A percentile compares a stretch with the other conserved stretches of the same genome.
Conservation (phyloP, 2,797 vertebrate species). For the Trichosurus vulpecula region DNA sequence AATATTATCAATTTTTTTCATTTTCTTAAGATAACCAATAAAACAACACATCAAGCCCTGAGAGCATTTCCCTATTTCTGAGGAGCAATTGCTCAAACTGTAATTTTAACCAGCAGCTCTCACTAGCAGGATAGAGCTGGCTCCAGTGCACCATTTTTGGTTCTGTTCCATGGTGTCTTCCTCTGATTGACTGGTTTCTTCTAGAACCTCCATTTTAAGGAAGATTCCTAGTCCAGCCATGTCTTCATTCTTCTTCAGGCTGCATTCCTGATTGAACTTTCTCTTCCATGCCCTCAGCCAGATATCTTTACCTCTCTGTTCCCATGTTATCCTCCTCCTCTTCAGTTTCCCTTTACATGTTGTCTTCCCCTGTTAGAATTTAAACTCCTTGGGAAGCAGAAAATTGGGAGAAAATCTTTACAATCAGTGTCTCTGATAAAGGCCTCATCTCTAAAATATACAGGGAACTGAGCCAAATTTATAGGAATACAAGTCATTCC, state of each 20-base stretch:
- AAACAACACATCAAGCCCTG: neutral
- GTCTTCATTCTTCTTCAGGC: neutral
- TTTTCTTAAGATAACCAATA: neutral
- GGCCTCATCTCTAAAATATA: too few species aligned
- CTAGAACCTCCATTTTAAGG: neutral
- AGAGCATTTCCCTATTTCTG: neutral
- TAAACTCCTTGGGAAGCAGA: neutral
- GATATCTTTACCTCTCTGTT: neutral
- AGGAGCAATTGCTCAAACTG: neutral
- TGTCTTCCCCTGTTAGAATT: neutral
- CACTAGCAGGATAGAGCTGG: neutral
- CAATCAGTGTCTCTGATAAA: too few species aligned
- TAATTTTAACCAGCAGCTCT: neutral
- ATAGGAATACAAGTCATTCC: too few species aligned
- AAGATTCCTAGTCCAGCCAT: neutral
- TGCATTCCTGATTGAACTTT: neutral
- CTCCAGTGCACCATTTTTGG: neutral
- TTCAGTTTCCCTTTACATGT: neutral
- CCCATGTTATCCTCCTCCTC: neutral
- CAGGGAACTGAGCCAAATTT: too few species aligned
- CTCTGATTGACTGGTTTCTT: neutral
- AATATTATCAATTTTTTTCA: neutral
- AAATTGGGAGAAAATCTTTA: too few species aligned
- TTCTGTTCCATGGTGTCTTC: neutral
- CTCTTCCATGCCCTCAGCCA: neutral